Evolutionary conservation across 2,113 vertebrate genomes (phyloP).

Genomic region (Accipiter cooperii): DNA sequence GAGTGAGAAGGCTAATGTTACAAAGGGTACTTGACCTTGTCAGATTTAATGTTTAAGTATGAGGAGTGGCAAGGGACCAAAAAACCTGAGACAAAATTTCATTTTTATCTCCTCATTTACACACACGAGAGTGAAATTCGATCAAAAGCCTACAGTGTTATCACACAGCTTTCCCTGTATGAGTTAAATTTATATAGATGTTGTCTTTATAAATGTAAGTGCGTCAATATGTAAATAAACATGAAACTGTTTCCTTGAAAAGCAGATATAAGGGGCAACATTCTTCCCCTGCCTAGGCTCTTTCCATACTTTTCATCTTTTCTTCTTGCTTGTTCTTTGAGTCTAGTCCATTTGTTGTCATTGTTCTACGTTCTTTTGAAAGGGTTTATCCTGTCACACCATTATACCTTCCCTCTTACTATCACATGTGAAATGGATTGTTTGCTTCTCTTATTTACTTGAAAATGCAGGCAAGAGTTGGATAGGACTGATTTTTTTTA

Average conservation of each 20-base stretch:
- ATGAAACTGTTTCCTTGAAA: neutral
- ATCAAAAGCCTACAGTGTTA: neutral
- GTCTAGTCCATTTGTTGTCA: neutral
- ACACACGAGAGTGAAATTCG: neutral
- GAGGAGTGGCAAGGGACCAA: neutral
- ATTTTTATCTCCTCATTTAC: neutral
- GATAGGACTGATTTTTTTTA: neutral
- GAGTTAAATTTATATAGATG: neutral
- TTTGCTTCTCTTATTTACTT: neutral
- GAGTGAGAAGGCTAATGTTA: neutral
- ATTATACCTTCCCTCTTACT: neutral
- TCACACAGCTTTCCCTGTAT: neutral
- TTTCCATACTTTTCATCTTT: neutral
- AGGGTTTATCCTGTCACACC: neutral
- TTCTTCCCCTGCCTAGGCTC: neutral
- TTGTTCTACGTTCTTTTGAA: neutral
- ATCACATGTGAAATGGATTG: accelerated
- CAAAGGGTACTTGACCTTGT: neutral
- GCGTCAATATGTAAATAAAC: neutral
- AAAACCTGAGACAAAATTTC: neutral
- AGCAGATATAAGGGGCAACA: neutral
- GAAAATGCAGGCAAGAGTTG: neutral
- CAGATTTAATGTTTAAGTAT: neutral
- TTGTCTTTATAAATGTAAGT: neutral
- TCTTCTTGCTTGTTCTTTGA: neutral